Evolutionary conservation across 1,140 invertebrate genomes (phyloP).

Genomic region (Nomia melanderi): DNA sequence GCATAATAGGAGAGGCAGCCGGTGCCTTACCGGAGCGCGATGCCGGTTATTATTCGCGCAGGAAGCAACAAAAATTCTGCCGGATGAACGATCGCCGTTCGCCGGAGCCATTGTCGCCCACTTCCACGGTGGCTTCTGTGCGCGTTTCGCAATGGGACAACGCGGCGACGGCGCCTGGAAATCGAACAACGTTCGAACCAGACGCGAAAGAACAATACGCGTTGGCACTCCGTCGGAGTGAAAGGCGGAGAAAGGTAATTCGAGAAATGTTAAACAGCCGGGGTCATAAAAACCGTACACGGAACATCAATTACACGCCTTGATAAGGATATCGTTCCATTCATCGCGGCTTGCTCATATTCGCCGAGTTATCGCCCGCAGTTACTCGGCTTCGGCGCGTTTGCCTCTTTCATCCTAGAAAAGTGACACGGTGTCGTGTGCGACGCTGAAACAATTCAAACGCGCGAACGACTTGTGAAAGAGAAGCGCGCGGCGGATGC

Average conservation of each 20-base stretch:
- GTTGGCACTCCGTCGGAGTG: not conserved
- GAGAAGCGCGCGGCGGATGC: no score
- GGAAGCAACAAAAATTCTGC: not conserved
- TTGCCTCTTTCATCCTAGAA: no score
- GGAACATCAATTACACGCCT: constrained; percentile 12
- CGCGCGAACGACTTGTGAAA: no score
- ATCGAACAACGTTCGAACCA: not conserved
- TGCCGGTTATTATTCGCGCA: not conserved
- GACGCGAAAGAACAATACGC: not conserved
- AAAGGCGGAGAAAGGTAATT: constrained; percentile 39
- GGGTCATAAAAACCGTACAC: constrained; percentile 8
- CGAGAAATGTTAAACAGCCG: constrained; percentile 8
- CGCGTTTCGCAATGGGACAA: not conserved
- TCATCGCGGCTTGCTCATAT: not conserved
- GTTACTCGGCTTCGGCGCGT: not conserved
- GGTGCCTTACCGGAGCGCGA: not conserved
- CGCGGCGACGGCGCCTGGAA: not conserved
- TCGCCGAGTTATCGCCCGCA: not conserved
- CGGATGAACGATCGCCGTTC: not conserved
- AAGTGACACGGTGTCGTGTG: no score
- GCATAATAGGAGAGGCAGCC: not conserved
- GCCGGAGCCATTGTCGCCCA: not conserved
- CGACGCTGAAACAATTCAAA: no score
- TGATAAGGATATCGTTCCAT: constrained; percentile 20
- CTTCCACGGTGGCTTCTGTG: not conserved